phyloP scores from a whole-genome alignment of 2,797 vertebrate genomes.

The Psittacula derbiana region DNA sequence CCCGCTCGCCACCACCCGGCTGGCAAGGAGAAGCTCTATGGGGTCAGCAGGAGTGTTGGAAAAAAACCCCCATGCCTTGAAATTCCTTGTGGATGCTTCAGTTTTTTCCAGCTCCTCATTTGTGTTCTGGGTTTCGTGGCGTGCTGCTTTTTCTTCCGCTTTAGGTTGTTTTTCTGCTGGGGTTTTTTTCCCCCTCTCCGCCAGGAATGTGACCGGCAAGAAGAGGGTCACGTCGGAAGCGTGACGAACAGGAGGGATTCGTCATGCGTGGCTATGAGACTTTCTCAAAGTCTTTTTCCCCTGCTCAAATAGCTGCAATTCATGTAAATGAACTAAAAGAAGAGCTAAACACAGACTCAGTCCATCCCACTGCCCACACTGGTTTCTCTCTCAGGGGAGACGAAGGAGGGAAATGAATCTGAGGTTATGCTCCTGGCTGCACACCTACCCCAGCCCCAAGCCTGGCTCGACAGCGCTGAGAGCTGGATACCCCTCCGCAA shows the following conservation, averaged over 20 bases:
- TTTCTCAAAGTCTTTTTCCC: background rate
- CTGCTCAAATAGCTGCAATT: background rate
- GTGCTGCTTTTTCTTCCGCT: background rate
- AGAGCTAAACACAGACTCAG: background rate
- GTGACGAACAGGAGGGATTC: background rate
- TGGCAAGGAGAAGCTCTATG: background rate
- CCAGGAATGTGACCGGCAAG: background rate
- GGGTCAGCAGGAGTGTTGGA: background rate
- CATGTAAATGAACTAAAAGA: background rate
- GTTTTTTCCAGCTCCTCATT: conserved; percentile 42
- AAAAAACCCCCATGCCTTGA: background rate
- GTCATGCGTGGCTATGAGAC: background rate
- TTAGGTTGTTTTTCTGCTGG: background rate
- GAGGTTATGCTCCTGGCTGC: accelerated
- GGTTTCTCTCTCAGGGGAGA: background rate
- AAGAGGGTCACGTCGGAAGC: background rate
- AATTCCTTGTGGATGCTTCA: background rate
- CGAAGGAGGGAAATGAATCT: background rate
- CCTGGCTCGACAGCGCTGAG: accelerated
- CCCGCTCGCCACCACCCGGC: background rate
- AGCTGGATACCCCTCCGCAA: background rate
- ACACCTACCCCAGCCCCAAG: accelerated
- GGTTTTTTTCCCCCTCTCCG: accelerated
- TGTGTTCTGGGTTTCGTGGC: background rate
- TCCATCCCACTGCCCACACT: background rate